Conservation (phyloP, 2,888 invertebrate genomes). For the Eurytoma adleriae region DNA sequence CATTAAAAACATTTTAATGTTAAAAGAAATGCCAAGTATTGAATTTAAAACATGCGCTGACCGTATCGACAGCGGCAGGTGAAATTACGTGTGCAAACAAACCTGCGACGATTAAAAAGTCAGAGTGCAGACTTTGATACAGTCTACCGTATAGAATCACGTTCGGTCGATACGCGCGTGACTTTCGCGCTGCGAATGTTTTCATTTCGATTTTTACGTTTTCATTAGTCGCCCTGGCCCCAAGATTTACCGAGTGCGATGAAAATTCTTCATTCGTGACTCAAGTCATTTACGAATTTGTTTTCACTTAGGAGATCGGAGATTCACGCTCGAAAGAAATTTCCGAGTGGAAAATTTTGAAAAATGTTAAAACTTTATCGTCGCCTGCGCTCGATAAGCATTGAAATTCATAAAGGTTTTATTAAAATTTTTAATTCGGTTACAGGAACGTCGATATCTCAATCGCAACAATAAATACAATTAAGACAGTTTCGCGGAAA, state of each 20-base stretch:
- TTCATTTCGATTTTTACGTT: conserved; percentile 26
- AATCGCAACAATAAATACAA: not conserved
- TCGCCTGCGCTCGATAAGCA: too few relatives aligned
- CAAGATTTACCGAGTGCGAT: conserved; percentile 39
- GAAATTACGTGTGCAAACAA: conserved; percentile 24
- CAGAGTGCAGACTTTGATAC: conserved; percentile 29
- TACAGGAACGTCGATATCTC: not conserved
- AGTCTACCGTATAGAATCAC: conserved; percentile 20
- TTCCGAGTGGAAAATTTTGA: not conserved
- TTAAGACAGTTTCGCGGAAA: not conserved
- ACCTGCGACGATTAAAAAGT: conserved; percentile 23
- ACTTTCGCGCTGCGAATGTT: conserved; percentile 30
- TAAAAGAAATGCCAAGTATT: too few relatives aligned
- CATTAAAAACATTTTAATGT: too few relatives aligned
- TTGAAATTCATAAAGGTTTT: not conserved
- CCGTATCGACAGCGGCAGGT: not conserved
- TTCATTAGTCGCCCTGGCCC: not conserved
- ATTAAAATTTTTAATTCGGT: not conserved
- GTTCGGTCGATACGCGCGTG: conserved; percentile 45
- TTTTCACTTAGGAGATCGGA: conserved; percentile 31
- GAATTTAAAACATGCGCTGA: too few relatives aligned
- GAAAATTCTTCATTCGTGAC: conserved; percentile 49
- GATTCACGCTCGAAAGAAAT: not conserved
- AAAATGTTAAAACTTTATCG: too few relatives aligned
- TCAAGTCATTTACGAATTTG: conserved; percentile 47